These are phyloP conservation scores for Eupelmus urozonus DNA, from an alignment of 2,888 invertebrate genomes.

Conservation along the genomic window DNA sequence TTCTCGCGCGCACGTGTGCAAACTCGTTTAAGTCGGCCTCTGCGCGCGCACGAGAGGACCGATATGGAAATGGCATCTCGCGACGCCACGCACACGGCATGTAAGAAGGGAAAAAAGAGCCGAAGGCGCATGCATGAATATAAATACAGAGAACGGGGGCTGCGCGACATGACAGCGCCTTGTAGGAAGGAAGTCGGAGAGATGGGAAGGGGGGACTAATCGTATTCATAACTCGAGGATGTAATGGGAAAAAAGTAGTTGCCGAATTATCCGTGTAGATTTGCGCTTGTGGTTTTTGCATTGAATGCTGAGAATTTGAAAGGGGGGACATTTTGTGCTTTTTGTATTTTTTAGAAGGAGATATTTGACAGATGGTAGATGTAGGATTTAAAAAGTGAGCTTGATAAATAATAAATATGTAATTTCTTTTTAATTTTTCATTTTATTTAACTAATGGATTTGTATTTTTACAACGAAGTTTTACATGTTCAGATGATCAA, in stretches of 20 bases:
- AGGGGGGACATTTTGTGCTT: no score
- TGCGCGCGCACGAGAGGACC: conserved; percentile 19
- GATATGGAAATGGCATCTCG: conserved; percentile 55
- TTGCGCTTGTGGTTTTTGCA: not conserved
- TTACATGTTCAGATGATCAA: no score
- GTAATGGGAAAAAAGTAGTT: not conserved
- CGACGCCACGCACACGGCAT: not conserved
- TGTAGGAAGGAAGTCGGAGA: not conserved
- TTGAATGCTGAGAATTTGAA: no score
- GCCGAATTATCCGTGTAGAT: not conserved
- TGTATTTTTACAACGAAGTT: no score
- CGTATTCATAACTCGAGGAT: conserved; percentile 44
- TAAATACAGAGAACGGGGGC: conserved; percentile 30
- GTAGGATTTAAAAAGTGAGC: no score
- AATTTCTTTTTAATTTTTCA: no score
- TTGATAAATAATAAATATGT: no score
- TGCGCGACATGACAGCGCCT: conserved; percentile 15
- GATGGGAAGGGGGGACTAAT: conserved; percentile 23
- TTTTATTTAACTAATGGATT: no score
- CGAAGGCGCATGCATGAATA: conserved; percentile 51
- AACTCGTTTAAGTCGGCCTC: conserved; percentile 54
- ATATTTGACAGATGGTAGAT: no score
- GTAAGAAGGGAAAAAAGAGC: conserved; percentile 10
- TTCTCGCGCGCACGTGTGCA: conserved; percentile 32
- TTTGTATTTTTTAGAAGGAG: no score